These are phyloP conservation scores for Alces alces DNA, from an alignment of 2,113 vertebrate genomes.

Conservation along the genomic window DNA sequence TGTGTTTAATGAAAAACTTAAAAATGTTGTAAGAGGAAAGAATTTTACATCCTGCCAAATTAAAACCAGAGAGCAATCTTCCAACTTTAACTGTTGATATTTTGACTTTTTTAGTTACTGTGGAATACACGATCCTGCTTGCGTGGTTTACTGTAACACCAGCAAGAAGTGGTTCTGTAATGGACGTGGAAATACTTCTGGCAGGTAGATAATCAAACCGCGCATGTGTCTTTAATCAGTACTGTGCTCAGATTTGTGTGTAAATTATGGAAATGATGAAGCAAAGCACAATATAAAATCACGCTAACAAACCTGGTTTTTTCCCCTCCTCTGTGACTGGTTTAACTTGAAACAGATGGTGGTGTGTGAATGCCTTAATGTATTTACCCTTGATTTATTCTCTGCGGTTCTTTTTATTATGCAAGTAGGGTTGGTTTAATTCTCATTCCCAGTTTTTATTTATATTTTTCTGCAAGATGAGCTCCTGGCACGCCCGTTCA, in stretches of 20 bases:
- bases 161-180: conserved; percentile 99
- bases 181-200: conserved; percentile 97
- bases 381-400: conserved; percentile 57
- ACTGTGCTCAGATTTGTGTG: conserved; percentile 10
- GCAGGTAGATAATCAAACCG: conserved; percentile 83
- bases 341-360: conserved; percentile 67
- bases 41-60: conserved; percentile 46
- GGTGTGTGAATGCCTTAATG: conserved; percentile 46
- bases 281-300: neutral
- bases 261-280: conserved; percentile 33
- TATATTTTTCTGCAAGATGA: conserved; percentile 40
- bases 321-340: conserved; percentile 31
- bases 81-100: neutral
- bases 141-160: conserved; percentile 99
- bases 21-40: conserved; percentile 55
- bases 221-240: conserved; percentile 35
- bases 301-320: conserved; percentile 47
- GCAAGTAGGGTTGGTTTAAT: conserved; percentile 42
- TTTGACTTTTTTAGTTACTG: conserved; percentile 87
- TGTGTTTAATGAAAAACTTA: conserved; percentile 58
- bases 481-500: neutral
- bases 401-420: conserved; percentile 56
- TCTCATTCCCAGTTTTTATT: conserved; percentile 37
- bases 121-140: conserved; percentile 97
- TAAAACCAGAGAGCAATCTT: conserved; percentile 27